Evolutionary conservation across 2,888 invertebrate species (phyloP), one percentile per base, ranked within the genome.

Genomic region (Torymus auratus): DNA sequence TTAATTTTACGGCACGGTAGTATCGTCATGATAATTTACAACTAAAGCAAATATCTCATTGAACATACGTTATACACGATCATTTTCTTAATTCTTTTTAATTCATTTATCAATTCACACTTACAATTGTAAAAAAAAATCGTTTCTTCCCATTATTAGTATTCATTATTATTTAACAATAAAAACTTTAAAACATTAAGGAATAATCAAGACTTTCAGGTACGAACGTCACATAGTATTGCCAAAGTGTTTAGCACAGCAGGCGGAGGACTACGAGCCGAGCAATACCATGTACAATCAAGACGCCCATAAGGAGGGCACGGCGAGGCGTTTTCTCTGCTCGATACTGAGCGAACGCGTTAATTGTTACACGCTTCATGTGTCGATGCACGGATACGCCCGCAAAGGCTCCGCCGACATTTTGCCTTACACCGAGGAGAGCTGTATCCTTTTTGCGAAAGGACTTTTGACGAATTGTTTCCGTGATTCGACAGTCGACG

Each of bases 161-260:
- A 41, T 13, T 62, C 69, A n/a, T 69, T 67, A 53, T 14, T 23
- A 58, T 72, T 67, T 67, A 60, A 58, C 17, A 4, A 41, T 17
- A n/a, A 74, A 81, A 74, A 75, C 67, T 78, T 78, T 28, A 65
- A 82, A 71, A 62, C 61, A 56, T 82, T 80, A 80, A 80, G 58
- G 14, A 75, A 78, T 56, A 64, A 81, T 79, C 2, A 83, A 81
- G 70, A 20, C 87, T 87, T 93, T 89, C 87, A 96, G 97, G 88
- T 97, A 97, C 89, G 98, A 99, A 91, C 93, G 98, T 50, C 99
- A 99, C 91, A 95, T 98, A 65, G 95, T 99, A 2, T 95, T 99
- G 86, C 99, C 99, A 0, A 98, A 99, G 91, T 93, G 99, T 82
- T 93, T 99, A 79, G 94, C 96, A 64, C 94, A 95, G 85, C 95